A percentile compares a stretch with the other conserved stretches of the same genome.
Evolutionary conservation across 2,888 invertebrate genomes (phyloP).

Genomic region (Corythucha ciliata): DNA sequence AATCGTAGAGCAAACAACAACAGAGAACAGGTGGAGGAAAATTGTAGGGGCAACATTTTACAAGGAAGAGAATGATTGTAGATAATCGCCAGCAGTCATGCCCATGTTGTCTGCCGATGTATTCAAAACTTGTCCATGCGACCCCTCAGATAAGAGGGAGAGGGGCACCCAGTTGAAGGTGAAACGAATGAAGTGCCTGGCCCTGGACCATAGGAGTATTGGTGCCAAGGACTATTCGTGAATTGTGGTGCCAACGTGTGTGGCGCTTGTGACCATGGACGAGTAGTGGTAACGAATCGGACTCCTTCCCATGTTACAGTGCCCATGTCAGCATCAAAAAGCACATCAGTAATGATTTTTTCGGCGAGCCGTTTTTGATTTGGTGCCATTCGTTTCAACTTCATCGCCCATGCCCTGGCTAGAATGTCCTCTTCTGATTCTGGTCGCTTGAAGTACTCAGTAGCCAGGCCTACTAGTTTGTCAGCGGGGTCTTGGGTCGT

Average conservation of each 20-base stretch:
- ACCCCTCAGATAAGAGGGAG: constrained; percentile 4
- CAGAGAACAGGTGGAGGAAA: constrained; percentile 4
- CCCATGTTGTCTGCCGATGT: constrained; percentile 4
- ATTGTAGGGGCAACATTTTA: constrained; percentile 4
- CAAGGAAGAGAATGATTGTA: constrained; percentile 5
- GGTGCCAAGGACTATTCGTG: constrained; percentile 3
- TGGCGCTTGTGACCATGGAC: neutral
- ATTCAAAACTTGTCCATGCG: constrained; percentile 4
- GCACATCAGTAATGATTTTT: no score
- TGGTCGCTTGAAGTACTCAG: no score
- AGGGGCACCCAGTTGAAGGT: constrained; percentile 4
- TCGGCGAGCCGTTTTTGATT: no score
- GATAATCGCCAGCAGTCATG: constrained; percentile 3
- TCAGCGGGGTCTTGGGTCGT: no score
- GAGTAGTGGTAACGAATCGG: no score
- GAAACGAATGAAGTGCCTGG: constrained; percentile 2
- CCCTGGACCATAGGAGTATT: constrained; percentile 5
- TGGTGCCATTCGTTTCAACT: no score
- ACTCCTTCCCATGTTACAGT: no score
- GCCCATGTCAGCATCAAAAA: no score
- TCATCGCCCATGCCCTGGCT: no score
- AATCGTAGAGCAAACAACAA: no score
- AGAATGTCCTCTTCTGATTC: no score
- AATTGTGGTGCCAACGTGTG: neutral
- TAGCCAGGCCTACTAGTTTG: no score